These are phyloP conservation scores for Drosophila kanapiae DNA, from an alignment of 1,140 invertebrate species.

Conservation along the genomic window DNA sequence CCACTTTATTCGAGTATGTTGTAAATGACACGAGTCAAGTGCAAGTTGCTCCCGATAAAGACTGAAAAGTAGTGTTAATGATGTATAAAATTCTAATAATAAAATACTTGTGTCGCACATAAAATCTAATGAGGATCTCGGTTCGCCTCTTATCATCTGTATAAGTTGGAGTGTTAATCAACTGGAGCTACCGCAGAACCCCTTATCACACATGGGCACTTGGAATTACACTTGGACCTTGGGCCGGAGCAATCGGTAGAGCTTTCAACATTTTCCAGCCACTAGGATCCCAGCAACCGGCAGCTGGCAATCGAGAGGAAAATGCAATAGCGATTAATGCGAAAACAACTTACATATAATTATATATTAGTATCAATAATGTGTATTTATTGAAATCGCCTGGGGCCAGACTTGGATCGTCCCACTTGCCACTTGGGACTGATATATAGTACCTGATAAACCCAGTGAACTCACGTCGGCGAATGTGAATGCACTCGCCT, in stretches of 20 bases:
- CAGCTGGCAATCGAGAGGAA: slow-evolving; percentile 27
- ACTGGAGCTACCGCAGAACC: slow-evolving; percentile 23
- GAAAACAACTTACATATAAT: slow-evolving; percentile 12
- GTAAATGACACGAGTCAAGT: slow-evolving; percentile 28
- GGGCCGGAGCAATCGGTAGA: slow-evolving; percentile 32
- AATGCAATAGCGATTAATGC: slow-evolving; percentile 12
- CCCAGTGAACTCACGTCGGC: slow-evolving; percentile 18
- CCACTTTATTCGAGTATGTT: slow-evolving; percentile 10
- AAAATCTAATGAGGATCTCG: slow-evolving; percentile 50
- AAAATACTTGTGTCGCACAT: slow-evolving; percentile 50
- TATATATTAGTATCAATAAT: slow-evolving; percentile 44
- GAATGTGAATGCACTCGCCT: slow-evolving; percentile 29
- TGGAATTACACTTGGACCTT: slow-evolving; percentile 42
- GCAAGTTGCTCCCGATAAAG: slow-evolving; percentile 8
- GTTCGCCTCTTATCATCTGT: slow-evolving; percentile 44
- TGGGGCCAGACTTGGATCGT: slow-evolving; percentile 37
- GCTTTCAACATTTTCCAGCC: slow-evolving; percentile 57
- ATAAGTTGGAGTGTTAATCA: slow-evolving; percentile 8
- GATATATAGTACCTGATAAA: slow-evolving; percentile 34
- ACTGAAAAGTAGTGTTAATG: slow-evolving; percentile 8
- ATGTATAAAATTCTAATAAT: slow-evolving; percentile 47
- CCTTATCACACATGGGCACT: slow-evolving; percentile 52
- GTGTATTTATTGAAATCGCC: slow-evolving; percentile 45
- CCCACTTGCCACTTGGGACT: slow-evolving; percentile 20
- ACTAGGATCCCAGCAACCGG: slow-evolving; percentile 57